Evolutionary conservation across 2,797 vertebrate species (phyloP), one percentile per base, ranked within the genome.

Genomic region (Sebastes jordani): DNA sequence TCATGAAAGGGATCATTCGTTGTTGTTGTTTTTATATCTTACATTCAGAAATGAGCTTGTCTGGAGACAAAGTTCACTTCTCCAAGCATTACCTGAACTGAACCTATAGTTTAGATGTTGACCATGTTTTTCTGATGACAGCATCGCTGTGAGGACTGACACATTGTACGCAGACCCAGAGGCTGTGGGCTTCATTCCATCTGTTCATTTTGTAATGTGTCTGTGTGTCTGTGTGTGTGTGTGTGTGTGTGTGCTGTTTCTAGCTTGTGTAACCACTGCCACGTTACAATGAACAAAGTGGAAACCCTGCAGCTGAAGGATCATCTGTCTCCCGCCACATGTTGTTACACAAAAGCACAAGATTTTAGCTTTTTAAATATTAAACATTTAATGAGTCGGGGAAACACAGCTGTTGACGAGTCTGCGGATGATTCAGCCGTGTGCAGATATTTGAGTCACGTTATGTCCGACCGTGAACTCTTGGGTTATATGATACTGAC

Each of bases 181-280:
- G 82, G 74, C 74, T 22, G 63, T 13, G 70, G 54, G 71, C 75
- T 80, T 78, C 56, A 66, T 80, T 89, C 86, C 87, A 77, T 82
- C 49, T 70, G 78, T 23, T 87, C 76, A n/a, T 80, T 88, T 32
- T 89, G 80, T 78, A 87, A 84, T 67, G 71, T 59, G 63, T 64
- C 16, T 49, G 22, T 64, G 34, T 36, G 61, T 36, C 6, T 32
- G 30, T 32, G 30, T 32, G 59, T 36, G 61, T 36, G 11, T 32
- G 30, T 30, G 30, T 32, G 59, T 54, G n/a, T 54, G n/a, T 55
- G 22, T 55, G 79, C 86, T 69, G 82, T 86, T 80, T 80, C 54
- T 23, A 72, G 81, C 93, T 93, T 92, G 89, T 92, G 90, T 77
- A 94, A 93, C 69, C 78, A 56, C 87, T 91, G 93, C 93, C 89